These are phyloP conservation scores for Neosalanx taihuensis DNA, from an alignment of 2,797 vertebrate species.

Conservation along the genomic window DNA sequence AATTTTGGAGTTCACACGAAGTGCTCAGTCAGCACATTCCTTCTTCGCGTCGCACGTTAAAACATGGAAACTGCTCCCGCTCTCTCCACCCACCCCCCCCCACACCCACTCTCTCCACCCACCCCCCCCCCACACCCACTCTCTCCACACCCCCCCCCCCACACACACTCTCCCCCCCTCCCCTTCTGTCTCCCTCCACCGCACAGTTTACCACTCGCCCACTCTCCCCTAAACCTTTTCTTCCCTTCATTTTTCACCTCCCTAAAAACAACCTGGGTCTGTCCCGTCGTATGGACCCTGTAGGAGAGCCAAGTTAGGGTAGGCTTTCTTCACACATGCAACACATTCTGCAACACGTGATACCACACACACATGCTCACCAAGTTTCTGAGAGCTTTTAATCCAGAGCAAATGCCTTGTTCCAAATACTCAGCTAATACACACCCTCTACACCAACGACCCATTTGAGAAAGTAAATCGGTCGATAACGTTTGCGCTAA, in stretches of 20 bases:
- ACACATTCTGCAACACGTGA: too few relatives aligned
- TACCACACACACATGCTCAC: too few relatives aligned
- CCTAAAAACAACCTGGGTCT: neutral
- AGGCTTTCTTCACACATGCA: too few relatives aligned
- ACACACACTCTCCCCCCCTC: neutral
- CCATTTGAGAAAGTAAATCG: too few relatives aligned
- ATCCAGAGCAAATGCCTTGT: too few relatives aligned
- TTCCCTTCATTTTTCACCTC: neutral
- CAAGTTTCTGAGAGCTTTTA: too few relatives aligned
- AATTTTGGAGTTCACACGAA: constrained; percentile 31
- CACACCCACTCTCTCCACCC: too few relatives aligned
- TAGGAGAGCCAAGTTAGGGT: too few relatives aligned
- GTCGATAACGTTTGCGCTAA: too few relatives aligned
- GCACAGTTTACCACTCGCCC: neutral
- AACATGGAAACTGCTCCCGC: constrained; percentile 1
- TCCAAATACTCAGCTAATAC: too few relatives aligned
- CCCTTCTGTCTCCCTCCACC: neutral
- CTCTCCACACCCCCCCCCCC: neutral
- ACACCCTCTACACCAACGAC: too few relatives aligned
- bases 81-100: neutral
- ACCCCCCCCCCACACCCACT: neutral
- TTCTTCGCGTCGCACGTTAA: constrained; percentile 13
- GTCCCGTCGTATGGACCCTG: too few relatives aligned
- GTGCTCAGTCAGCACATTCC: constrained; percentile 35
- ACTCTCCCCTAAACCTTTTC: neutral